These are phyloP conservation scores for Oreochromis grahami DNA, from an alignment of 2,797 vertebrate species.

Conservation along the genomic window DNA sequence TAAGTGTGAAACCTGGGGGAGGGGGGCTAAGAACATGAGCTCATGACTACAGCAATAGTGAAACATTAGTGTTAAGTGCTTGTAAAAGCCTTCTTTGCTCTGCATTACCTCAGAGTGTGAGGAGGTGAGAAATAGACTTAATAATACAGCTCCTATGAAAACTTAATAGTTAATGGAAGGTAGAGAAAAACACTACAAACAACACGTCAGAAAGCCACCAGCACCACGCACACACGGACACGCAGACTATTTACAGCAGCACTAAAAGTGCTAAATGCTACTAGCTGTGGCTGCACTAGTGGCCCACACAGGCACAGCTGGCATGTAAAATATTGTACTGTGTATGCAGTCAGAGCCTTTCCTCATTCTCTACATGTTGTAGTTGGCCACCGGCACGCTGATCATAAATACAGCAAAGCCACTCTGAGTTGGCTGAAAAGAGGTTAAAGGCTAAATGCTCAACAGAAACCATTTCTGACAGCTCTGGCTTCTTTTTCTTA, in stretches of 20 bases:
- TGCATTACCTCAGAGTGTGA: constrained; percentile 62
- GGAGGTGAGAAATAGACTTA: constrained; percentile 2
- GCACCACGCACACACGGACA: neutral
- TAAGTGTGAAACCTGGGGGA: constrained; percentile 4
- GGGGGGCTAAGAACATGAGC: constrained; percentile 50
- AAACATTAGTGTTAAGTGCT: constrained; percentile 62
- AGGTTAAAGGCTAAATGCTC: neutral
- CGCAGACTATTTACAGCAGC: constrained; percentile 11
- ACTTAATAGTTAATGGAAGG: neutral
- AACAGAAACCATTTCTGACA: neutral
- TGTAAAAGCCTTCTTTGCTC: constrained; percentile 52
- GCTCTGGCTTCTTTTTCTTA: neutral
- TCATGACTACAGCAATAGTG: constrained; percentile 60
- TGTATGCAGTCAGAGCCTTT: constrained; percentile 3
- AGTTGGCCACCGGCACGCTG: neutral
- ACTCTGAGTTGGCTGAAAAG: neutral
- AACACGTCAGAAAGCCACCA: neutral
- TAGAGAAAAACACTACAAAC: neutral
- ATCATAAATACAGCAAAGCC: constrained; percentile 17
- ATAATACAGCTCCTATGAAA: constrained; percentile 30
- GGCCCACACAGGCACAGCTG: constrained; percentile 35
- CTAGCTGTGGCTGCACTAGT: neutral
- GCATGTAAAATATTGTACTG: constrained; percentile 6
- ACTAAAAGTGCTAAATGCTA: neutral
- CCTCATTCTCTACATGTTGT: neutral